phyloP scores from a whole-genome alignment of 2,113 vertebrate species.

The Ciconia maguari region DNA sequence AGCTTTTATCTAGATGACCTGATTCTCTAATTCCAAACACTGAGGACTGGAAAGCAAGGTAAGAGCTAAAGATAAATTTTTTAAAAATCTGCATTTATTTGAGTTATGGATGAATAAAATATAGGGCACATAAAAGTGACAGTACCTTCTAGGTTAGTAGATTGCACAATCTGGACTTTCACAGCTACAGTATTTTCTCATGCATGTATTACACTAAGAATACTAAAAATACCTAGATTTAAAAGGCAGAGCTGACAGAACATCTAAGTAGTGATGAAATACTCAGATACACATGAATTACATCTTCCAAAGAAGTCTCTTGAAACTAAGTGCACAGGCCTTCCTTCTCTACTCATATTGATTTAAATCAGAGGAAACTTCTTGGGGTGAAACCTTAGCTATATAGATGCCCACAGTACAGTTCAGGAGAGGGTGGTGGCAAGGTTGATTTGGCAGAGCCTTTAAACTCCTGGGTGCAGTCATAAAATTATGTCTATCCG shows the following conservation, averaged over 20 bases:
- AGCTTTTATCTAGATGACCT: constrained; percentile 5
- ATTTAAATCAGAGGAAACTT: neutral
- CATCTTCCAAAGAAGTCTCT: neutral
- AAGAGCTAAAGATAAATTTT: neutral
- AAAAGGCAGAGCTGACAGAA: neutral
- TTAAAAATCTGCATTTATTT: constrained; percentile 23
- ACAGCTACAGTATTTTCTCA: constrained; percentile 29
- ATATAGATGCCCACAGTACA: neutral
- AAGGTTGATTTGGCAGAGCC: neutral
- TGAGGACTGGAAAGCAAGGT: neutral
- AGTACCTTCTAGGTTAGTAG: constrained; percentile 28
- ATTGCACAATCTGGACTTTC: constrained; percentile 44
- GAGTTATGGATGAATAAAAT: constrained; percentile 38
- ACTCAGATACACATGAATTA: neutral
- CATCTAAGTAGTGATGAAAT: constrained; percentile 9
- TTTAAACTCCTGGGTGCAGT: neutral
- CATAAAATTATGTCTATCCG: neutral
- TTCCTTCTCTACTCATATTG: neutral
- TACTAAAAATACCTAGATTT: constrained; percentile 22
- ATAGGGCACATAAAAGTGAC: constrained; percentile 32
- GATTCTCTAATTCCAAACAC: neutral
- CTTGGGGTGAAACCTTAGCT: neutral
- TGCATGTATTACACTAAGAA: neutral
- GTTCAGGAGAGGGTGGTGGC: neutral
- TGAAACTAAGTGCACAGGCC: neutral